Evolutionary conservation across 2,113 vertebrate species (phyloP).

Genomic region (Dolichotis patagonum): DNA sequence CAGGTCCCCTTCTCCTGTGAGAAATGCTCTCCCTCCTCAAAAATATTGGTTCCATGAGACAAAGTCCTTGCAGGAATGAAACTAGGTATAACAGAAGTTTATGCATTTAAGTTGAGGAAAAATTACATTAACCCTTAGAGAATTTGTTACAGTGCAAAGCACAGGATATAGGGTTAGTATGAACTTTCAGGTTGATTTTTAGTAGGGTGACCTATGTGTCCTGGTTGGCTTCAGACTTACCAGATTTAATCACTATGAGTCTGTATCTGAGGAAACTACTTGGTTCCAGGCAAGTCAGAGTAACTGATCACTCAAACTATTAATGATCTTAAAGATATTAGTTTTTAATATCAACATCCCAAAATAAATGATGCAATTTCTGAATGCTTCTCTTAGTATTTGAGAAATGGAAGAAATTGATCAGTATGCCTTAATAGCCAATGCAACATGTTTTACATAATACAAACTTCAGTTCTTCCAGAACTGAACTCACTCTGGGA

Average conservation of each 20-base stretch:
- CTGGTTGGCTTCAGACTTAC: background rate
- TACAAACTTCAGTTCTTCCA: background rate
- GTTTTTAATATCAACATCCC: background rate
- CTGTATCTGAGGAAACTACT: background rate
- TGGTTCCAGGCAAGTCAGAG: background rate
- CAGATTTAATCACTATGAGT: background rate
- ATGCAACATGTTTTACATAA: background rate
- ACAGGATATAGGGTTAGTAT: background rate
- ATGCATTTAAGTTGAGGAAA: constrained; percentile 45
- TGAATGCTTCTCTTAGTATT: background rate
- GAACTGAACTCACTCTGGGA: background rate
- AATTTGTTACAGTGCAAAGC: background rate
- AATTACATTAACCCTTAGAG: constrained; percentile 44
- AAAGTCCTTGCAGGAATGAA: constrained; percentile 54
- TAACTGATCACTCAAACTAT: background rate
- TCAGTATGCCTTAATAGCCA: background rate
- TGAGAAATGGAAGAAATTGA: background rate
- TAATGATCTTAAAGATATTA: background rate
- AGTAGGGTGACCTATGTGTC: background rate
- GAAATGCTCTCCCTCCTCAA: constrained; percentile 64
- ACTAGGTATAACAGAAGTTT: constrained; percentile 38
- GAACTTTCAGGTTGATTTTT: constrained; percentile 1
- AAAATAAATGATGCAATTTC: constrained; percentile 34
- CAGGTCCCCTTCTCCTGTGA: constrained; percentile 31
- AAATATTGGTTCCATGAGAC: constrained; percentile 73